These are phyloP conservation scores for Epinephelus malabaricus DNA, from an alignment of 2,797 vertebrate genomes.

Conservation along the genomic window DNA sequence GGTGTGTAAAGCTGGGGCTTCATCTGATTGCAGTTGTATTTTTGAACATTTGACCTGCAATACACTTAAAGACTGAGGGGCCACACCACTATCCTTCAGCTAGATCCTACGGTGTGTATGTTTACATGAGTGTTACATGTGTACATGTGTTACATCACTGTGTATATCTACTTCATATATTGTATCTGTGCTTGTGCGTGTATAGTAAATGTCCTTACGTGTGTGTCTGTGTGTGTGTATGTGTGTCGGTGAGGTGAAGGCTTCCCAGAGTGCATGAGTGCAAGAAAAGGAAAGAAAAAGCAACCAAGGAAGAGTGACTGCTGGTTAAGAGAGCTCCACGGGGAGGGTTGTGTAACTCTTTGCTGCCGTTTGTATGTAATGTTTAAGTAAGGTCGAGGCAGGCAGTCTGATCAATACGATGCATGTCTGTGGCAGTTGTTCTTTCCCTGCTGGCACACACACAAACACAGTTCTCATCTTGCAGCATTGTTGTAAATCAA, in stretches of 20 bases:
- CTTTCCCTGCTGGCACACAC: constrained; percentile 37
- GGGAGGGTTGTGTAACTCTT: constrained; percentile 70
- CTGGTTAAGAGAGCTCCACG: constrained; percentile 47
- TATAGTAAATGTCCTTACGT: background rate
- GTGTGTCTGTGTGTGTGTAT: background rate
- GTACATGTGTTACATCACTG: background rate
- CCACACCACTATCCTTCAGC: constrained; percentile 27
- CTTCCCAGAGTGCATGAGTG: background rate
- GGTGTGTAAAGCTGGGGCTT: constrained; percentile 55
- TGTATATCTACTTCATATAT: background rate
- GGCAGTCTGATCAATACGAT: constrained; percentile 71
- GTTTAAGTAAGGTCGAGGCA: constrained; percentile 73
- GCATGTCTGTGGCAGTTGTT: constrained; percentile 54
- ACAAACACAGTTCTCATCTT: background rate
- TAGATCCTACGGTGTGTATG: constrained; percentile 30
- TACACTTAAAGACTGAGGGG: constrained; percentile 24
- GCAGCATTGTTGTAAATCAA: background rate
- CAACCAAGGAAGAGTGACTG: constrained; percentile 34
- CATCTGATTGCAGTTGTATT: constrained; percentile 65
- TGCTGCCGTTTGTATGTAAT: constrained; percentile 73
- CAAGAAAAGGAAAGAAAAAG: background rate
- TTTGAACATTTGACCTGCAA: constrained; percentile 74
- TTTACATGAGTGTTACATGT: background rate
- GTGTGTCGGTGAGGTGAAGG: background rate
- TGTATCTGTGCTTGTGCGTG: background rate